Evolutionary conservation across 2,797 vertebrate species (phyloP).

Genomic region (Scleropages formosus): DNA sequence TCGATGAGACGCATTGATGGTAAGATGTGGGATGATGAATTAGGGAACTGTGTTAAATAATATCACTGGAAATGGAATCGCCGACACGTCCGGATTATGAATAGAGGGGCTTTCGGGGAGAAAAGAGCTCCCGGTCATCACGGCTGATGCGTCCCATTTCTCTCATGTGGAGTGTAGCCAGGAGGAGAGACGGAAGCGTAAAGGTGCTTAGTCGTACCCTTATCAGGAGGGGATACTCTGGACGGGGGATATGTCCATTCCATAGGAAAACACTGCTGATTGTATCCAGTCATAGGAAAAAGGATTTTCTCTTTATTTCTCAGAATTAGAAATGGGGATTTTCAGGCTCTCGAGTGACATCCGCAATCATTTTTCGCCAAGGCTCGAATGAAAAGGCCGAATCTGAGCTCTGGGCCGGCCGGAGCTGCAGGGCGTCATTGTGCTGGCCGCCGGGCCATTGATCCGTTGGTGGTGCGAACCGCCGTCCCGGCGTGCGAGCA

Average conservation of each 20-base stretch:
- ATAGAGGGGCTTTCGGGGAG: neutral
- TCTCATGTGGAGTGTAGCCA: neutral
- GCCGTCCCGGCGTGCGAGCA: neutral
- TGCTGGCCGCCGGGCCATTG: neutral
- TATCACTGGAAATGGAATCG: too few relatives aligned
- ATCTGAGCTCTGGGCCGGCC: neutral
- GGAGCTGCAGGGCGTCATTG: neutral
- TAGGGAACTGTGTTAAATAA: too few relatives aligned
- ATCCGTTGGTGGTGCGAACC: neutral
- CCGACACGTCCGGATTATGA: too few relatives aligned
- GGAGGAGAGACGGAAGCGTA: neutral
- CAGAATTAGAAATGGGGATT: neutral
- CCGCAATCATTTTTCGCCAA: neutral
- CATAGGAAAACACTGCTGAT: neutral
- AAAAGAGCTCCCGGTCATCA: neutral
- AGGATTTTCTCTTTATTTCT: neutral
- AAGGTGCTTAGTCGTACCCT: neutral
- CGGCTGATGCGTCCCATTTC: too few relatives aligned
- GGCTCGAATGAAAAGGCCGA: constrained; percentile 13
- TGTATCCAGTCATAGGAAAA: neutral
- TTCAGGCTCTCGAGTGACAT: neutral
- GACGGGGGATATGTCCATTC: neutral
- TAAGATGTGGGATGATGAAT: too few relatives aligned
- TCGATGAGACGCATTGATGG: too few relatives aligned
- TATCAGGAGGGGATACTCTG: neutral